Base-by-base conservation (phyloP, 2,888 invertebrate genomes). In the Abrostola tripartita region DNA sequence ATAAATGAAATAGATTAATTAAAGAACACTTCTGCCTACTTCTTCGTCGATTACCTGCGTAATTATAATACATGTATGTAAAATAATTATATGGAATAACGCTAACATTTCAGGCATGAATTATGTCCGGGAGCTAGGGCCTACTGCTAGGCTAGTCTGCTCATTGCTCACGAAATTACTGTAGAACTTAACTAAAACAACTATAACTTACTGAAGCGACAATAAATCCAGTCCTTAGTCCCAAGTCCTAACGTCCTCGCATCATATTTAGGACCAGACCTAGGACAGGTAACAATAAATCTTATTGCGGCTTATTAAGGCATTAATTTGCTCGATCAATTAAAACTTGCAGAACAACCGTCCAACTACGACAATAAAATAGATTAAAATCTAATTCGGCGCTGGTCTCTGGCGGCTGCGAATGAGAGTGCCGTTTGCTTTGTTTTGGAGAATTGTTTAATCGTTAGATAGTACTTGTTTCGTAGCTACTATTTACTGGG, bases 381-480 rank as follows among this genome's bases (percentile, higher is more conserved):
- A 79, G 82, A 83, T 83, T 83, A 78, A 76, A 79, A 81, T 82
- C 78, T 78, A 76, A 82, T 81, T 82, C 54, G 56, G 53, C 69
- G 65, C 63, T 52, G 59, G 49, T 62, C 65, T 65, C 61, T 44
- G 24, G 4, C 59, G 42, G 52, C 54, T 52, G 12, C 14, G n/a
- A 40, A 56, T 38, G 37, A 14, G 12, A 64, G 37, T 24, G 36
- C 11, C 24, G 35, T 53, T 59, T 59, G 44, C 65, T 36, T 61
- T 70, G 53, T 50, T 37, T 56, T 67, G 14, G 5, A 24, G 5
- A 10, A 47, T 47, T 24, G 44, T 47, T 12, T 42, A 47, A 47
- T 47, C 24, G 24, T 47, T 9, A 47, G 14, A 24, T 47, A 24
- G 44, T 24, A 24, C 44, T 0, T 47, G 10, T 47, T 47, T 8